Percentiles rank a stretch among this genome's conserved stretches.
phyloP scores from a whole-genome alignment of 2,797 vertebrate species.

The Cossypha niveicapilla region DNA sequence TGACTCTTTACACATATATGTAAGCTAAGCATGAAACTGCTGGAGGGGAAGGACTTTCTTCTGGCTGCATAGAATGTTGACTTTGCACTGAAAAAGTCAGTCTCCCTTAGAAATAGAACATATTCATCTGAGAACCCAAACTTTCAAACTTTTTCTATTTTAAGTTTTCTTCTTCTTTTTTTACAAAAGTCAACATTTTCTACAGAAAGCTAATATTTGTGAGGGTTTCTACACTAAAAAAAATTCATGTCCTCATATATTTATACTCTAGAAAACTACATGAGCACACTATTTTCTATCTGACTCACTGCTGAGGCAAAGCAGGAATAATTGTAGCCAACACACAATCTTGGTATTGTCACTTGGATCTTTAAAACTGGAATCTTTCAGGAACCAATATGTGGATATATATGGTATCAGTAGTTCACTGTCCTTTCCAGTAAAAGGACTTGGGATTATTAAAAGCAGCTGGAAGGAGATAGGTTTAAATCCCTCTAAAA shows the following conservation, averaged over 20 bases:
- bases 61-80: background rate
- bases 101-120: background rate
- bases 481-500: background rate
- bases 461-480: background rate
- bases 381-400: background rate
- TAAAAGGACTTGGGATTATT: background rate
- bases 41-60: background rate
- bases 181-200: background rate
- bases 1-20: fast-evolving
- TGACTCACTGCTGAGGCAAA: background rate
- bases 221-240: background rate
- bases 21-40: background rate
- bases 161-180: background rate
- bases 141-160: background rate
- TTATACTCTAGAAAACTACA: background rate
- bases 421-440: background rate
- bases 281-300: background rate
- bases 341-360: background rate
- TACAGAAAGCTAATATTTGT: background rate
- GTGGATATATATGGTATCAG: background rate
- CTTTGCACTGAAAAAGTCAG: background rate
- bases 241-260: background rate
- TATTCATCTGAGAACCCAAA: background rate
- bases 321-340: background rate
- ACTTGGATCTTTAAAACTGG: background rate